Conservation (phyloP, 2,888 invertebrate species). For the Cheiracanthium punctorium region DNA sequence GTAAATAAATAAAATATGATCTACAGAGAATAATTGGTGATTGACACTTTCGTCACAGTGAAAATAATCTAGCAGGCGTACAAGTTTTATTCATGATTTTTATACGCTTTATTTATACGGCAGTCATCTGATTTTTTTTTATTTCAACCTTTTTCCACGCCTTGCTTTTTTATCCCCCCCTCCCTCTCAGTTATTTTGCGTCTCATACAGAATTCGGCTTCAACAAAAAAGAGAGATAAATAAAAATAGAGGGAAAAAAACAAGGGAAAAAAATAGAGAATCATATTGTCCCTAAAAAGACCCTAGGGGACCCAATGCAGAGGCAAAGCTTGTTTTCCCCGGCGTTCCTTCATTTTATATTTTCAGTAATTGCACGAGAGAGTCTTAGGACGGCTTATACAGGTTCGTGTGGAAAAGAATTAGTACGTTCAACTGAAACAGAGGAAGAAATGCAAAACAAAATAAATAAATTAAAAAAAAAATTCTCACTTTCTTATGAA, state of each 20-base stretch:
- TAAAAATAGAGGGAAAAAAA: too few relatives aligned
- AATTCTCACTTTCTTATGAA: slow-evolving; percentile 20
- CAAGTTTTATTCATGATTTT: slow-evolving; percentile 6
- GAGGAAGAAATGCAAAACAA: not conserved
- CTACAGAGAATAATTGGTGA: slow-evolving; percentile 58
- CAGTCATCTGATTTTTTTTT: slow-evolving; percentile 25
- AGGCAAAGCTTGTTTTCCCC: slow-evolving; percentile 33
- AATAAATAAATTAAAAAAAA: not conserved
- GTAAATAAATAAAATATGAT: not conserved
- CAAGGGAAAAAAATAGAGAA: slow-evolving; percentile 35
- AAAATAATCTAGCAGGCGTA: slow-evolving; percentile 50
- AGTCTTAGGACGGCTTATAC: slow-evolving; percentile 18
- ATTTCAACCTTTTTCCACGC: slow-evolving; percentile 27
- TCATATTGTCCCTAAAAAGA: slow-evolving; percentile 58
- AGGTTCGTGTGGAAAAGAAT: slow-evolving; percentile 33
- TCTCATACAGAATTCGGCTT: slow-evolving; percentile 10
- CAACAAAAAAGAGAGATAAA: slow-evolving; percentile 21
- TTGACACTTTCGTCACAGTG: slow-evolving; percentile 41
- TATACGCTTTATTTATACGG: slow-evolving; percentile 32
- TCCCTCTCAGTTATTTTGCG: slow-evolving; percentile 20
- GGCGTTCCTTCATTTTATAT: slow-evolving; percentile 34
- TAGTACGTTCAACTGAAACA: slow-evolving; percentile 32
- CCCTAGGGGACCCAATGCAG: slow-evolving; percentile 40
- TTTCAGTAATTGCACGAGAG: slow-evolving; percentile 42
- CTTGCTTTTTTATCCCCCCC: slow-evolving; percentile 30